These are phyloP conservation scores for Vulpes lagopus DNA, from an alignment of 2,113 vertebrate species.

Conservation along the genomic window DNA sequence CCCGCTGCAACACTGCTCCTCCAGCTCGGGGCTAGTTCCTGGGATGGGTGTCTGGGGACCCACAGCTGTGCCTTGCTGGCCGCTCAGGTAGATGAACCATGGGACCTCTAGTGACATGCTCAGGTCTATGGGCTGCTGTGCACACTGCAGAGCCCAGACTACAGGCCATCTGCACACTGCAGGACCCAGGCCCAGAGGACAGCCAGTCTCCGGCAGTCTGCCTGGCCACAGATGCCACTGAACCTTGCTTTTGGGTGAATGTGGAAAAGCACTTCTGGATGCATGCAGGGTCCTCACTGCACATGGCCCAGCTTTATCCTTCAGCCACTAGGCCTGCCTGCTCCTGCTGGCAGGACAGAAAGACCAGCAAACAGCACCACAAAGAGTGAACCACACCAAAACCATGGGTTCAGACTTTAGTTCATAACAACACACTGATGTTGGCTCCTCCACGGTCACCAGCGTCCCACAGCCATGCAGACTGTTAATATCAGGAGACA, in stretches of 20 bases:
- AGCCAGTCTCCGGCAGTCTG: fast-evolving
- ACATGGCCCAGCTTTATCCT: fast-evolving
- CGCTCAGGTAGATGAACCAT: fast-evolving
- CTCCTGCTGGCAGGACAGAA: not conserved
- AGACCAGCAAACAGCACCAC: not conserved
- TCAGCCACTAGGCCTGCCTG: fast-evolving
- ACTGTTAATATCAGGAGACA: fast-evolving
- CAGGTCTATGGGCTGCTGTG: fast-evolving
- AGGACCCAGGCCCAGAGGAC: fast-evolving
- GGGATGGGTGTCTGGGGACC: not conserved
- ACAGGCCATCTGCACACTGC: not conserved
- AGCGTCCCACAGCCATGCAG: fast-evolving
- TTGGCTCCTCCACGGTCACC: fast-evolving
- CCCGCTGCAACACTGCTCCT: not conserved
- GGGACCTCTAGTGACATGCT: fast-evolving
- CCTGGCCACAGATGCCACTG: not conserved
- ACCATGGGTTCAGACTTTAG: fast-evolving
- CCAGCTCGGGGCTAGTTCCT: fast-evolving
- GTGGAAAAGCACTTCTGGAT: not conserved
- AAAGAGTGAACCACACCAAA: fast-evolving
- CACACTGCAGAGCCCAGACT: not conserved
- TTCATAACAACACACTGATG: not conserved
- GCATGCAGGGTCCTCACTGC: fast-evolving
- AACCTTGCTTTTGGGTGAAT: not conserved
- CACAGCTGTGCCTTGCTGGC: not conserved